phyloP scores from a whole-genome alignment of 1,140 invertebrate species.

The Drosophila chauvacae region DNA sequence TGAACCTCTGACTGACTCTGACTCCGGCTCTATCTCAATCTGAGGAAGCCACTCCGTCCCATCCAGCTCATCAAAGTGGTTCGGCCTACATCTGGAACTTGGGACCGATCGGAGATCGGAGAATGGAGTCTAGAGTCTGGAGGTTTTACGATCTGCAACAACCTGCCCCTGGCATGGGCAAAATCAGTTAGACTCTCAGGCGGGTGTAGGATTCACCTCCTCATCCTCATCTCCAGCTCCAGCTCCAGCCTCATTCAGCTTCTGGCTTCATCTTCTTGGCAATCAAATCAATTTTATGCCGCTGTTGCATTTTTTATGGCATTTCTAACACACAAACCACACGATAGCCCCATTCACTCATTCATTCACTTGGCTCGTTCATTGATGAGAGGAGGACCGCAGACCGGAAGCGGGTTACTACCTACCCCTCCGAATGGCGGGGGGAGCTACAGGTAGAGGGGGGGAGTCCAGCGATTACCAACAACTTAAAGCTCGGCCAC shows the following conservation, averaged over 20 bases:
- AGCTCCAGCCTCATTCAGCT: constrained; percentile 10
- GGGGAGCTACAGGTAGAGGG: background rate
- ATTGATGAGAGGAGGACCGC: constrained; percentile 50
- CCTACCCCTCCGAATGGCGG: background rate
- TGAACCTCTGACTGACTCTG: constrained; percentile 11
- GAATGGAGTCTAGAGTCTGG: background rate
- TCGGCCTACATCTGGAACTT: constrained; percentile 49
- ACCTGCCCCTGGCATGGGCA: constrained; percentile 38
- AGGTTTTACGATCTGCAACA: constrained; percentile 43
- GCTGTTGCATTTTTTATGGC: constrained; percentile 61
- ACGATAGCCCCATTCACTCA: constrained; percentile 57
- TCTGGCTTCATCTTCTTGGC: constrained; percentile 41
- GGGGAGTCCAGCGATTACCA: constrained; percentile 39
- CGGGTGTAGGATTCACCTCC: constrained; percentile 35
- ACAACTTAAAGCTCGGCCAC: constrained; percentile 59
- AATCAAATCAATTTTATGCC: constrained; percentile 67
- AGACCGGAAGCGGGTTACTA: constrained; percentile 61
- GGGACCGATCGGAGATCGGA: constrained; percentile 2
- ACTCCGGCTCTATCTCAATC: constrained; percentile 25
- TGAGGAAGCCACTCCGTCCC: constrained; percentile 35
- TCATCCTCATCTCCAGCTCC: background rate
- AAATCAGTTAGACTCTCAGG: constrained; percentile 40
- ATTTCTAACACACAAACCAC: constrained; percentile 64
- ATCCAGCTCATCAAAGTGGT: constrained; percentile 48
- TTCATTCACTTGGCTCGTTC: constrained; percentile 38